Evolutionary conservation across 2,888 invertebrate species (phyloP).

Genomic region (Aporophyla nigra): DNA sequence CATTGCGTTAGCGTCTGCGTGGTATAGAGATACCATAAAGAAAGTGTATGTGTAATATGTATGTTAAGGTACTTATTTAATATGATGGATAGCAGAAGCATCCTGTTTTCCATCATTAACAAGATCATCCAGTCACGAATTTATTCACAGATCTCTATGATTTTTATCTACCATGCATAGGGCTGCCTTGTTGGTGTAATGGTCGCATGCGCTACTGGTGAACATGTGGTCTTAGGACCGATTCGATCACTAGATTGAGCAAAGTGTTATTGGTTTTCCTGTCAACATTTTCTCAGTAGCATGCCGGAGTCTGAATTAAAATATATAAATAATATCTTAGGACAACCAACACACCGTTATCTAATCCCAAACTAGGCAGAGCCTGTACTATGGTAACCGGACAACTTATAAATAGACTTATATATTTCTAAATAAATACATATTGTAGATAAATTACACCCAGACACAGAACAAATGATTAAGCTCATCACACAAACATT

Average conservation of each 20-base stretch:
- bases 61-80: background rate
- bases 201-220: background rate
- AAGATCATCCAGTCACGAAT: background rate
- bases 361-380: too few relatives aligned
- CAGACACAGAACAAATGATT: too few relatives aligned
- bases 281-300: background rate
- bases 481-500: too few relatives aligned
- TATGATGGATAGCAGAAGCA: background rate
- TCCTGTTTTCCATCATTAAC: background rate
- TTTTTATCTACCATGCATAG: too few relatives aligned
- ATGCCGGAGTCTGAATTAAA: too few relatives aligned
- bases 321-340: too few relatives aligned
- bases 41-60: background rate
- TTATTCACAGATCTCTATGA: background rate
- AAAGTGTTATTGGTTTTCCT: background rate
- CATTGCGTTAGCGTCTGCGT: too few relatives aligned
- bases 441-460: too few relatives aligned
- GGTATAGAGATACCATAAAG: background rate
- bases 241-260: background rate
- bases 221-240: background rate
- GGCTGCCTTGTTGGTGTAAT: background rate
- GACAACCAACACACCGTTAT: too few relatives aligned
- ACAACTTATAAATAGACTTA: too few relatives aligned
- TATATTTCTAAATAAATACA: too few relatives aligned
- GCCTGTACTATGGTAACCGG: too few relatives aligned